Evolutionary conservation across 2,888 invertebrate species (phyloP), one percentile per base, ranked within the genome.

Genomic region (Dione vanillae): DNA sequence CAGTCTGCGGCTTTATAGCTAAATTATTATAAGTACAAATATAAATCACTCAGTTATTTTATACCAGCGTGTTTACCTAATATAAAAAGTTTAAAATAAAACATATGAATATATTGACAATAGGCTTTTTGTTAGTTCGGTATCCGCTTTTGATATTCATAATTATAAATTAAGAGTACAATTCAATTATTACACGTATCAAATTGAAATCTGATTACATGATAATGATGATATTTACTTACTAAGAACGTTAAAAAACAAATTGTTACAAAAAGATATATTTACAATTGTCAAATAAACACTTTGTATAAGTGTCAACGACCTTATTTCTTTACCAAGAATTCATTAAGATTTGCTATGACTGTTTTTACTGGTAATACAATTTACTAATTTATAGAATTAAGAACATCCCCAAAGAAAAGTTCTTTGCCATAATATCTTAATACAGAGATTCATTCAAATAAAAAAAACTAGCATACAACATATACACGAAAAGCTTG

Each of bases 1-100:
- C 45, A 69, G 54, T 56, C 68, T 69, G 68, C 27, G 62, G 62
- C 61, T 14, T 68, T 68, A 67, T 11, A 62, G 37, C 45, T 62
- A 61, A 27, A 52, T n/a, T n/a, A n/a, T n/a, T n/a, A n/a, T 65
- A 41, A 12, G 6, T 68, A 37, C 0, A 41, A 43, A 27, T 9
- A n/a, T 11, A 14, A 14, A 43, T 35, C 19, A 43, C 14, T 61
- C 35, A 51, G 35, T 19, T 61, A 61, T 19, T 52, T 65, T 0
- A 5, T 35, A 49, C 20, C 19, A 59, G 47, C 1, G 12, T 27
- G 41, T 1, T 14, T 20, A 59, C 14, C 14, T 10, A 14, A 14
- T 51, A 51, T 10, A 51, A 20, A 35, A 35, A 35, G 9, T 27
- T n/a, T n/a, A n/a, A n/a, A n/a, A n/a, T n/a, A n/a, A n/a, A 52